Base-by-base conservation (phyloP, 1,140 invertebrate genomes). In the Zaprionus africanus region DNA sequence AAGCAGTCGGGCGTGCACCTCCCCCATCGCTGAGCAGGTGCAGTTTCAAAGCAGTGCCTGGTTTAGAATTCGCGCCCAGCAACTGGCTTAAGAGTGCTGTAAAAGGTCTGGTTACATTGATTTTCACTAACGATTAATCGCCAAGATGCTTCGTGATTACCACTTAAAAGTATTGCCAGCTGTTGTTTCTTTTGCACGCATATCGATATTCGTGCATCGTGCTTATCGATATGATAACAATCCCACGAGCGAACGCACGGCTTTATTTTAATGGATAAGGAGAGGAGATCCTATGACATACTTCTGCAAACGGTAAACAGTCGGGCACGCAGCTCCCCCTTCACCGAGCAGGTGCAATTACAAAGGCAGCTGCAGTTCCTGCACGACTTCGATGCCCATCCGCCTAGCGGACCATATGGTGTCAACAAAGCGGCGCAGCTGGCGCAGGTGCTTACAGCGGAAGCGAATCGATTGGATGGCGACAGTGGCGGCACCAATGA, bases 251-350 rank as follows among this genome's bases (percentile, higher is more conserved):
- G 24, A 24, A 31, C 49, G 56, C 36, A 53, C 12, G 31, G 13
- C 34, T 58, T 46, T 13, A 28, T 38, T 54, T 68, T 66, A 54
- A 82, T 83, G 82, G 82, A 85, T 5, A 85, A 81, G 65, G 82
- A 82, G 54, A 56, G 24, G 17, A 60, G 81, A 59, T 67, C 49
- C 17, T 69, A 70, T 31, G 82, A 82, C n/a, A 56, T 12, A 41
- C 66, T 85, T 28, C 15, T 66, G 46, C 61, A 71, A 7, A 49
- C 58, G 49, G 38, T 81, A 64, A 59, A 76, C 38, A 43, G 15
- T 31, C 36, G 59, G 5, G 26, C 49, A n/a, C 36, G 26, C 22
- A 58, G 26, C 56, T 54, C 70, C 6, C 9, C 36, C 13, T 6
- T 31, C 0, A 51, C 61, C 26, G 60, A 63, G 11, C 57, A 64